Percentiles rank a stretch among this genome's conserved stretches.
Evolutionary conservation across 35 echinoderm and acorn worm genomes (phyloP).

Genomic region (Nesometra sesokonis): DNA sequence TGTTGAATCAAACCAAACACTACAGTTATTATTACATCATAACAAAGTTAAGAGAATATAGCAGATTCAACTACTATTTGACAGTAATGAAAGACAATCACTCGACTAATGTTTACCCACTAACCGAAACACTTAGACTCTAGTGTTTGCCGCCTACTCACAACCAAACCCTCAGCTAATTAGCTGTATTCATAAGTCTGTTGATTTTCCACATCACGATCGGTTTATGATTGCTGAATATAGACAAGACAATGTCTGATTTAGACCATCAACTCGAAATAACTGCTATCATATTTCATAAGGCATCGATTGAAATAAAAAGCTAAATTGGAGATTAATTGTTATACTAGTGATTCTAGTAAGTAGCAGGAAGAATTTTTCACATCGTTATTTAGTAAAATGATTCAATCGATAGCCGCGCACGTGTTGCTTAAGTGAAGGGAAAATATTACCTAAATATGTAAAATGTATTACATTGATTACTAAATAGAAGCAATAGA

Average conservation of each 20-base stretch:
- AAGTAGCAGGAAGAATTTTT: neutral
- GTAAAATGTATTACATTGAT: neutral
- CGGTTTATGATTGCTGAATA: neutral
- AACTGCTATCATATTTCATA: neutral
- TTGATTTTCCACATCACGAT: neutral
- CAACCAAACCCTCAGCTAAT: neutral
- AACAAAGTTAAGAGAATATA: neutral
- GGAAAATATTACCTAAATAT: neutral
- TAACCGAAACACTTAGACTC: neutral
- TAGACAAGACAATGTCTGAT: neutral
- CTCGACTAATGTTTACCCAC: neutral
- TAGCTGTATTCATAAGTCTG: neutral
- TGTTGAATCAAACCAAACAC: neutral
- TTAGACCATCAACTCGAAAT: neutral
- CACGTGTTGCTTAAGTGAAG: neutral
- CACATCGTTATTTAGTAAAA: neutral
- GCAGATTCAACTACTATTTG: neutral
- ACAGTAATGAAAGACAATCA: neutral
- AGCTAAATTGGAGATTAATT: neutral
- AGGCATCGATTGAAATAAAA: neutral
- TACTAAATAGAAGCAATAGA: neutral
- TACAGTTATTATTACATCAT: neutral
- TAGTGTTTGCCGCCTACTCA: neutral
- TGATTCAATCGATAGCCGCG: neutral
- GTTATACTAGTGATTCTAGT: neutral